Conservation (phyloP, 2,888 invertebrate genomes). For the Ochropacha duplaris region DNA sequence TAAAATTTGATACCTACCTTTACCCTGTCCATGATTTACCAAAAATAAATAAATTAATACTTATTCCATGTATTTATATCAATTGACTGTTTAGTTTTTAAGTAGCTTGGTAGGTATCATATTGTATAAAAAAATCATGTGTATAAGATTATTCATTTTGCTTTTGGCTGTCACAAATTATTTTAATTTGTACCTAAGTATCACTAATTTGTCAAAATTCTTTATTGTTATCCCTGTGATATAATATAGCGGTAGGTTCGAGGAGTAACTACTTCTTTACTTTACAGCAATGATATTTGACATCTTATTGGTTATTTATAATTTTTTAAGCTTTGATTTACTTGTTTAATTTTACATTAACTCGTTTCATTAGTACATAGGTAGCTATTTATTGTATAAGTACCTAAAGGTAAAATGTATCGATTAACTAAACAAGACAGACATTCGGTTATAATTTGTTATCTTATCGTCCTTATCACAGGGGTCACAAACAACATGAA, state of each 20-base stretch:
- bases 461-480: background rate
- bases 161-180: constrained; percentile 43
- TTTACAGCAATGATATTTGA: too few relatives aligned
- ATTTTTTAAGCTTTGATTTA: too few relatives aligned
- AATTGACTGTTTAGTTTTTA: constrained; percentile 65
- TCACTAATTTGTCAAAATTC: background rate
- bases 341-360: too few relatives aligned
- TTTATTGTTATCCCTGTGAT: background rate
- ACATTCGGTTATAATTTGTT: background rate
- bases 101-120: constrained; percentile 49
- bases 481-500: background rate
- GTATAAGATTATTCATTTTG: constrained; percentile 30
- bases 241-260: background rate
- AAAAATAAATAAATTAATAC: constrained; percentile 45
- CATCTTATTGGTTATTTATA: too few relatives aligned
- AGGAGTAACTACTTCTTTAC: background rate
- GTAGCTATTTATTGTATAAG: too few relatives aligned
- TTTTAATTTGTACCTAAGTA: constrained; percentile 21
- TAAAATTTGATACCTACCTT: constrained; percentile 41
- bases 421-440: too few relatives aligned
- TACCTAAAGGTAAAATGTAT: too few relatives aligned
- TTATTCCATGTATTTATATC: constrained; percentile 48
- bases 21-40: constrained; percentile 44
- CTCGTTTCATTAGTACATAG: too few relatives aligned
- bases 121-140: background rate